phyloP scores from a whole-genome alignment of 2,113 vertebrate species.

The Nycticryphes semicollaris region DNA sequence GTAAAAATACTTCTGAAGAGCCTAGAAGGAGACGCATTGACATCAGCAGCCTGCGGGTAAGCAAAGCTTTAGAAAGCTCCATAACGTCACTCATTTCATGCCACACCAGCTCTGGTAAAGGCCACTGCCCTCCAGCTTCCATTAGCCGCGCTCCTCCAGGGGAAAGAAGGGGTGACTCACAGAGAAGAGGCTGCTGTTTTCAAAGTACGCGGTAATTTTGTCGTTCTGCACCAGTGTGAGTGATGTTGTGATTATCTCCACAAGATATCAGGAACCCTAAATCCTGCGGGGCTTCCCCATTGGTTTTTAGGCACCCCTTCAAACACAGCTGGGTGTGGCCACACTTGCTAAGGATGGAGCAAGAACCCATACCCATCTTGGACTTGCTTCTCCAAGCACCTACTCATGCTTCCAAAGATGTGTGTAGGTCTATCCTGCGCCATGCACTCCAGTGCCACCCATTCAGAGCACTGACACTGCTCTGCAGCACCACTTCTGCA shows the following conservation, averaged over 20 bases:
- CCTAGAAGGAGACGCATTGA: slow-evolving; percentile 69
- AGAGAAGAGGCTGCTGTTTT: neutral
- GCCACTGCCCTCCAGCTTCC: neutral
- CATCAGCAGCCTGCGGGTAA: neutral
- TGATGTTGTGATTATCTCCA: neutral
- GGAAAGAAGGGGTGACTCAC: slow-evolving; percentile 10
- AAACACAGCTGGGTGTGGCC: neutral
- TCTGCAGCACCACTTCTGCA: neutral
- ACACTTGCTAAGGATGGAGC: neutral
- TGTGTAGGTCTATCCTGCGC: neutral
- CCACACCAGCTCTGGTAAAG: neutral
- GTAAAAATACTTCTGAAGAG: slow-evolving; percentile 90
- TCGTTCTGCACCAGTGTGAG: neutral
- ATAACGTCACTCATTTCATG: neutral
- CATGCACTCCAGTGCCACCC: accelerated
- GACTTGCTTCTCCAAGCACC: neutral
- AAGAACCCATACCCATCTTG: neutral
- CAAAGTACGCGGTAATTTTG: neutral
- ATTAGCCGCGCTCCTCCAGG: neutral
- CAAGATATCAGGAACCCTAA: neutral
- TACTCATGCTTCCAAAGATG: neutral
- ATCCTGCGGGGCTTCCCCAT: neutral
- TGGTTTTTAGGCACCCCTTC: neutral
- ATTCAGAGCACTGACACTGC: neutral
- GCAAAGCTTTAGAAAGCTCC: neutral